Base-by-base conservation (phyloP, 2,888 invertebrate species). In the Drosophila planitibia region DNA sequence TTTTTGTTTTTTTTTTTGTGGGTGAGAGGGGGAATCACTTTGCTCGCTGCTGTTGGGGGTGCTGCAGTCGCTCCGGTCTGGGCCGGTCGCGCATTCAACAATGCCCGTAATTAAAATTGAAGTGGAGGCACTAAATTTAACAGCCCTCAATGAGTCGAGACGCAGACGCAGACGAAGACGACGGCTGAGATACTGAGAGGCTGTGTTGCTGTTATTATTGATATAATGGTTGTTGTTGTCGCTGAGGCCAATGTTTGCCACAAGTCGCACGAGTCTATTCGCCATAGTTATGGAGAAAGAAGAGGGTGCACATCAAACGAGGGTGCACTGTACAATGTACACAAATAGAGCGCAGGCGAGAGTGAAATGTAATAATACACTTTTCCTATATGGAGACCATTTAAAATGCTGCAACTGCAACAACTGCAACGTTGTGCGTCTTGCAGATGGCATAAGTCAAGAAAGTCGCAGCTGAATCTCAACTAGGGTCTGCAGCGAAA, bases 41-140 rank as follows among this genome's bases (percentile, higher is more conserved):
- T 53, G 47, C 25, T 60, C 28, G 7, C 35, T 37, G 62, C n/a
- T 39, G 47, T 64, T 58, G 78, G 74, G 68, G 79, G 79, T 68
- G 73, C 47, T 70, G 62, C 72, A 61, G 70, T 70, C 53, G 58
- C 64, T 66, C 10, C 62, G 55, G 67, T 63, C 74, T 61, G 71
- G 61, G 58, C 65, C 68, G 68, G 68, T 41, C 71, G 83, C 71
- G 71, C 37, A 71, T 82, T 71, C 80, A 82, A 82, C 79, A 83
- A 82, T 81, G 85, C 76, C 79, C 80, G 85, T 89, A 87, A 87
- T 87, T 87, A 90, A 91, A 87, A 82, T 80, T 89, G 89, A 87
- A 87, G 86, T 87, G 86, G 91, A 82, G 91, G 87, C 87, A 87
- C 87, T 87, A 87, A 87, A 87, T 89, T 87, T 87, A 91, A 87